phyloP scores from a whole-genome alignment of 2,113 vertebrate species.

The Esox niger region DNA sequence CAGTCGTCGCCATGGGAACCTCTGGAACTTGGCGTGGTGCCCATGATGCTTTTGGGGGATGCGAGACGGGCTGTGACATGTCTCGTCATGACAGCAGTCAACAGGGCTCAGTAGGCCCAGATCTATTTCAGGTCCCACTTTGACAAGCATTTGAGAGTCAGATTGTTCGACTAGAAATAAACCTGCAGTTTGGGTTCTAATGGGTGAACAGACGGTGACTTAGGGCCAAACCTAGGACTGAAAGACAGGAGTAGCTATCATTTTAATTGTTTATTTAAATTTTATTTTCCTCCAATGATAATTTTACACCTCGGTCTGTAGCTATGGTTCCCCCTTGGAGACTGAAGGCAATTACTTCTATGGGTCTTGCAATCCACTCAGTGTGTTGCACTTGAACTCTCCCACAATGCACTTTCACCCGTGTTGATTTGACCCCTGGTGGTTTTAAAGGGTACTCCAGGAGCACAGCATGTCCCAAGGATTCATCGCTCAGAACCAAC shows the following conservation, averaged over 20 bases:
- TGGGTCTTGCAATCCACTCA: not conserved
- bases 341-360: not conserved
- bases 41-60: slow-evolving; percentile 25
- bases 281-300: too few species aligned
- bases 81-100: not conserved
- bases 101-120: not conserved
- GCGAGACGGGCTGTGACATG: slow-evolving; percentile 4
- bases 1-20: slow-evolving; percentile 47
- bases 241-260: too few species aligned
- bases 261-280: too few species aligned
- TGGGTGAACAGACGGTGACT: too few species aligned
- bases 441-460: slow-evolving; percentile 12
- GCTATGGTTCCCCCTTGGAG: not conserved
- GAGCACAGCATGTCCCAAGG: not conserved
- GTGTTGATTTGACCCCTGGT: slow-evolving; percentile 11
- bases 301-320: not conserved
- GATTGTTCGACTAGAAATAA: too few species aligned
- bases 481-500: too few species aligned
- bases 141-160: not conserved
- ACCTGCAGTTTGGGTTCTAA: too few species aligned
- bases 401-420: not conserved
- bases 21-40: slow-evolving; percentile 17
- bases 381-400: slow-evolving; percentile 23
- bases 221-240: too few species aligned
- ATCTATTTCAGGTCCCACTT: not conserved